These are phyloP conservation scores for Montipora sp. DNA, from an alignment of 64 coral and sea anemone genomes.

Conservation along the genomic window DNA sequence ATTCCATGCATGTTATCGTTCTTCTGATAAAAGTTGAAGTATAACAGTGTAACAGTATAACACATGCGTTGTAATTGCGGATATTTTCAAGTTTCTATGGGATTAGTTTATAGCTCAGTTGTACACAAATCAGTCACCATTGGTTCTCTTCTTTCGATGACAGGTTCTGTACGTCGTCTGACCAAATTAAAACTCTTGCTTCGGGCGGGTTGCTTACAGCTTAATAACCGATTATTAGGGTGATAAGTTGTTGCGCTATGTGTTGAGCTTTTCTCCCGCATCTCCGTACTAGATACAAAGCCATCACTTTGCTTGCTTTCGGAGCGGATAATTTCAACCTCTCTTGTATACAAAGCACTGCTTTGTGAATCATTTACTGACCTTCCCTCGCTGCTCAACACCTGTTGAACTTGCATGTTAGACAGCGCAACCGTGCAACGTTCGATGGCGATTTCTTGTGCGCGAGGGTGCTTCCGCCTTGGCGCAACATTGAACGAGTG, in stretches of 20 bases:
- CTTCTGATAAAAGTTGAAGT: too few species aligned
- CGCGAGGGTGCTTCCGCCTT: constrained; percentile 18
- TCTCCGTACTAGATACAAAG: not conserved
- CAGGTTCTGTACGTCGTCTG: constrained; percentile 11
- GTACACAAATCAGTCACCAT: constrained; percentile 45
- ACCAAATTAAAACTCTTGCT: constrained; percentile 21
- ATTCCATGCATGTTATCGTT: constrained; percentile 2
- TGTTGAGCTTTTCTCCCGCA: not conserved
- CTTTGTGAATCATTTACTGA: not conserved
- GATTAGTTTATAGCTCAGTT: constrained; percentile 42
- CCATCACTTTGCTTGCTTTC: not conserved
- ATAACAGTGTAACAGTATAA: not conserved
- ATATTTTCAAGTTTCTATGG: not conserved
- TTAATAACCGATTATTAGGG: not conserved
- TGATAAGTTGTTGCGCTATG: not conserved
- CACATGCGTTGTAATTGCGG: too few species aligned
- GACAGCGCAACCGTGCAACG: constrained; percentile 37
- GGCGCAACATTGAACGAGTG: constrained; percentile 46
- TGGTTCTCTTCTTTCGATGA: not conserved
- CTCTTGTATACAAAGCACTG: not conserved
- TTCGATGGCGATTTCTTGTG: constrained; percentile 36
- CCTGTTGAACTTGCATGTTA: constrained; percentile 44
- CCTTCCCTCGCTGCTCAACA: constrained; percentile 12
- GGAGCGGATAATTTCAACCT: not conserved
- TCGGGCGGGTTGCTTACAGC: constrained; percentile 3